These are phyloP conservation scores for Thalpophila matura DNA, from an alignment of 2,888 invertebrate species.

Conservation along the genomic window DNA sequence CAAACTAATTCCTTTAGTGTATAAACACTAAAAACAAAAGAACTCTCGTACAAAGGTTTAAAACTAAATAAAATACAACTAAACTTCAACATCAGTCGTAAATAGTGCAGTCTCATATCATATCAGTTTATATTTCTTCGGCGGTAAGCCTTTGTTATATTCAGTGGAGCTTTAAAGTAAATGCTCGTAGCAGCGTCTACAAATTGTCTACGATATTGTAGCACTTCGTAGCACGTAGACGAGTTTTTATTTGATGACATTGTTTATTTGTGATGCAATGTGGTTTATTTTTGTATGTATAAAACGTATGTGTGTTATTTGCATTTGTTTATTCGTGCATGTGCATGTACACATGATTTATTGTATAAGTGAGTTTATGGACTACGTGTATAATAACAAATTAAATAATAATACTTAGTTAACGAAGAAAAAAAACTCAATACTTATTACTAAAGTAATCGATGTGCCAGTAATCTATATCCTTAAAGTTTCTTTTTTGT, in stretches of 20 bases:
- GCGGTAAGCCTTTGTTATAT: slow-evolving; percentile 62
- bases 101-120: slow-evolving; percentile 52
- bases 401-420: too few relatives aligned
- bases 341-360: too few relatives aligned
- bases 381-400: too few relatives aligned
- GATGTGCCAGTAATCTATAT: too few relatives aligned
- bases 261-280: slow-evolving; percentile 40
- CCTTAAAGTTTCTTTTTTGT: too few relatives aligned
- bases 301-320: background rate
- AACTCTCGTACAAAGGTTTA: slow-evolving; percentile 5
- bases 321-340: background rate
- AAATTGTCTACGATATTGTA: slow-evolving; percentile 70
- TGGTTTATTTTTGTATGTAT: slow-evolving; percentile 5
- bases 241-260: slow-evolving; percentile 52
- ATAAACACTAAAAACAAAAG: background rate
- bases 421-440: too few relatives aligned
- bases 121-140: slow-evolving; percentile 60
- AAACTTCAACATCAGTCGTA: slow-evolving; percentile 39
- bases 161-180: slow-evolving; percentile 59
- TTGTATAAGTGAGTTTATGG: too few relatives aligned
- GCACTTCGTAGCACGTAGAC: slow-evolving; percentile 50
- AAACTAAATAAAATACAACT: slow-evolving; percentile 24
- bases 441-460: too few relatives aligned
- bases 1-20: too few relatives aligned
- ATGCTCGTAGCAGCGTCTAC: slow-evolving; percentile 68